A percentile compares a stretch with the other conserved stretches of the same genome.
phyloP scores from a whole-genome alignment of 2,797 vertebrate species.

The Oceanodroma leucorhoa region DNA sequence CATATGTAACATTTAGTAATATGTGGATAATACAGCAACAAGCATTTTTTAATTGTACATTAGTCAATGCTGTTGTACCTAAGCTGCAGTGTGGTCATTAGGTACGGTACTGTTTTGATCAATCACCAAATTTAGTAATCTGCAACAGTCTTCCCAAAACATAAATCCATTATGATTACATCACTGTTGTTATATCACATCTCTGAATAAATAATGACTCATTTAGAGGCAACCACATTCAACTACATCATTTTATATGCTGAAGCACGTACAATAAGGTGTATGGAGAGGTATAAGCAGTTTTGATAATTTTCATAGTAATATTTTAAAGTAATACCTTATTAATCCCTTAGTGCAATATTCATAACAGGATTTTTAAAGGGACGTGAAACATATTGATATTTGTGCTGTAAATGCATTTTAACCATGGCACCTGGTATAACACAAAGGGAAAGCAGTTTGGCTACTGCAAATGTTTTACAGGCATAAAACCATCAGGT shows the following conservation, averaged over 20 bases:
- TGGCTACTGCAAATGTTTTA: neutral
- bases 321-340: neutral
- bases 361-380: neutral
- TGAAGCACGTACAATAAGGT: neutral
- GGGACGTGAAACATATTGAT: neutral
- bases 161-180: neutral
- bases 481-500: neutral
- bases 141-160: neutral
- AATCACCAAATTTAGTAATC: neutral
- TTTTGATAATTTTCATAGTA: neutral
- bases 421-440: neutral
- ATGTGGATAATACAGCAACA: neutral
- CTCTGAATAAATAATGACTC: neutral
- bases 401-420: neutral
- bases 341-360: neutral
- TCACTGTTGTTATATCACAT: neutral
- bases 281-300: neutral
- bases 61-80: neutral
- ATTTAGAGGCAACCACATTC: neutral
- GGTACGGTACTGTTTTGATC: neutral
- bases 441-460: neutral
- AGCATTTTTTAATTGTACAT: neutral
- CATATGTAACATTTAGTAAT: neutral
- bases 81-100: neutral
- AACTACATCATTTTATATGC: neutral